Conservation (phyloP, 2,113 vertebrate species). For the Phyllostomus discolor region DNA sequence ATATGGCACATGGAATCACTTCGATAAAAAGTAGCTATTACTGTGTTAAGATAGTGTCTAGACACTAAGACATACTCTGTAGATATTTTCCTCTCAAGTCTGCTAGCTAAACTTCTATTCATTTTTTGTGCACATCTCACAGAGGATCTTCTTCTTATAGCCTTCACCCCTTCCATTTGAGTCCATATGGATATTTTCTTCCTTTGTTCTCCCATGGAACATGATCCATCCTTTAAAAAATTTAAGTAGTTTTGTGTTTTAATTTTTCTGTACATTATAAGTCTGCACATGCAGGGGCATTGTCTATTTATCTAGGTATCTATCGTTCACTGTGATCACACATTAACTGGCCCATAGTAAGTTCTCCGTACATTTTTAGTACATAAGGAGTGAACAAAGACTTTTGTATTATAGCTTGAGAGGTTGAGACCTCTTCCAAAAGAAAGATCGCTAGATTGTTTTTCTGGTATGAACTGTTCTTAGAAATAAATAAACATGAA, state of each 20-base stretch:
- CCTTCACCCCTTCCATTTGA: neutral
- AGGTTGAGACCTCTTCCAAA: neutral
- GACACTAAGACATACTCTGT: neutral
- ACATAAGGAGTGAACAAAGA: neutral
- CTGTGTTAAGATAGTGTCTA: neutral
- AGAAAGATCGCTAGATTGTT: neutral
- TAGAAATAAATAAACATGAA: constrained; percentile 40
- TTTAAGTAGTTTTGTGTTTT: neutral
- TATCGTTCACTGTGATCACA: neutral
- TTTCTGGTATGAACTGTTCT: neutral
- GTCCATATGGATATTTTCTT: neutral
- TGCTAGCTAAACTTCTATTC: neutral
- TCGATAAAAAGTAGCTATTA: neutral
- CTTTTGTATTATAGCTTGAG: neutral
- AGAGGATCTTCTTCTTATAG: neutral
- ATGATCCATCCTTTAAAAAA: neutral
- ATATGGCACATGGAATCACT: neutral
- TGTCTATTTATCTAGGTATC: neutral
- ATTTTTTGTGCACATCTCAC: neutral
- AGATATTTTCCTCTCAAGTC: neutral
- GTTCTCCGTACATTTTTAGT: neutral
- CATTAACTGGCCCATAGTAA: neutral
- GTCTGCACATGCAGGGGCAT: neutral
- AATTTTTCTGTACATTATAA: neutral
- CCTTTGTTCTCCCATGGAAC: neutral